A percentile compares a stretch with the other conserved stretches of the same genome.
phyloP scores from a whole-genome alignment of 2,113 vertebrate species.

The Podarcis raffonei region DNA sequence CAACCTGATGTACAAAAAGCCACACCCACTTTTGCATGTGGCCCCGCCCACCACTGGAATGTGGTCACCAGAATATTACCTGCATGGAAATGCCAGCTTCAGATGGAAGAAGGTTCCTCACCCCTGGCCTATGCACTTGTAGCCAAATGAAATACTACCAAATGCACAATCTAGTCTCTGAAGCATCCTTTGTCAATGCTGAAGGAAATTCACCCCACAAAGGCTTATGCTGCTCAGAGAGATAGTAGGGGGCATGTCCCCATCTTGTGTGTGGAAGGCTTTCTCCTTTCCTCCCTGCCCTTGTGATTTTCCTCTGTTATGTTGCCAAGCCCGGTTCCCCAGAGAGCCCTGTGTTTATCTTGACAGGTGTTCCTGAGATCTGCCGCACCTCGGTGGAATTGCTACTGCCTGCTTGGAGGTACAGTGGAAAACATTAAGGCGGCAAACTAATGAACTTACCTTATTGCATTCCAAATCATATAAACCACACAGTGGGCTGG shows the following conservation, averaged over 20 bases:
- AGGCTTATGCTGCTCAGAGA: background rate
- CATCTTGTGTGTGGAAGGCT: constrained; percentile 56
- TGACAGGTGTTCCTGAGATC: constrained; percentile 81
- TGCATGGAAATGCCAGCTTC: no score
- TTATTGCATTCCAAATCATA: constrained; percentile 77
- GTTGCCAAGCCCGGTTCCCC: constrained; percentile 72
- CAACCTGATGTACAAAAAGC: no score
- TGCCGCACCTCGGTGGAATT: constrained; percentile 73
- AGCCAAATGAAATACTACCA: background rate
- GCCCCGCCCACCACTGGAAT: no score
- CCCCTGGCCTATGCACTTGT: no score
- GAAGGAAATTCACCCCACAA: background rate
- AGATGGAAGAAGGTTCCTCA: no score
- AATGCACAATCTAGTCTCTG: background rate
- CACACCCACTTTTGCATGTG: no score
- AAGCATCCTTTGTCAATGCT: background rate
- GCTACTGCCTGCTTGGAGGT: constrained; percentile 69
- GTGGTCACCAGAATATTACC: no score
- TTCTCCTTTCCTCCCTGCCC: constrained; percentile 51
- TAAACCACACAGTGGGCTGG: constrained; percentile 64
- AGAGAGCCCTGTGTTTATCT: constrained; percentile 76
- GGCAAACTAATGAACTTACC: constrained; percentile 78
- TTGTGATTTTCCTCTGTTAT: constrained; percentile 65
- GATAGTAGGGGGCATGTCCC: background rate
- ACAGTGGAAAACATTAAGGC: constrained; percentile 75